Evolutionary conservation across 2,797 vertebrate species (phyloP), one percentile per base, ranked within the genome.

Genomic region (Anisognathus igniventris): DNA sequence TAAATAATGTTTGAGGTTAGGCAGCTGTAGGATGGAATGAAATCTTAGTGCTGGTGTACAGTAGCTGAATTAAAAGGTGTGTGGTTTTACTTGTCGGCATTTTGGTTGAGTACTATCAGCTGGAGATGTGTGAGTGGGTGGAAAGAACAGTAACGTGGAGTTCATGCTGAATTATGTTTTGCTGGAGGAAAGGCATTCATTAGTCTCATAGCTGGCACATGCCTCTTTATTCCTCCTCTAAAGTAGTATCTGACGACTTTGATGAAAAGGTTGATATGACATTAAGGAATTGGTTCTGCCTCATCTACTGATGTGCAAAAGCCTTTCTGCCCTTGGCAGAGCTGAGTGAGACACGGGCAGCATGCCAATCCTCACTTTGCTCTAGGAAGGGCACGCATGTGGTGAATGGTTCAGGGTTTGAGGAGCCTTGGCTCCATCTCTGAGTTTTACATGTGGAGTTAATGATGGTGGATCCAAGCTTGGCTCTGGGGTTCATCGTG

Each of bases 121-220:
- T 95, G 92, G 86, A 91, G 80, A 90, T 93, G 66, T 73, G 88
- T 86, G 95, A 77, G 95, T 92, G 87, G 96, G 95, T 93, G 94
- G 95, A 92, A 95, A 57, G 93, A 95, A 92, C 88, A 82, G 93
- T 92, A 89, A 88, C 60, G 12, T 95, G 93, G 93, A 93, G 90
- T 92, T 95, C 95, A 90, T 90, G 61, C 90, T 88, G 93, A 93
- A 95, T 95, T 94, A 67, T 90, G 80, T 95, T 95, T 95, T 95
- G 83, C 92, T 95, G 89, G 80, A 94, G 90, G 86, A 96, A 95
- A 73, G 82, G 88, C 95, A 86, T 88, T 95, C 92, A 93, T 96
- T 95, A 93, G 86, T 88, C 64, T 75, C 80, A 40, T 84, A 95
- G 92, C 64, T 94, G 93, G 94, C 83, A 96, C 80, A 74, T 92